phyloP scores from a whole-genome alignment of 2,113 vertebrate species.

The Oreocharis arfaki region DNA sequence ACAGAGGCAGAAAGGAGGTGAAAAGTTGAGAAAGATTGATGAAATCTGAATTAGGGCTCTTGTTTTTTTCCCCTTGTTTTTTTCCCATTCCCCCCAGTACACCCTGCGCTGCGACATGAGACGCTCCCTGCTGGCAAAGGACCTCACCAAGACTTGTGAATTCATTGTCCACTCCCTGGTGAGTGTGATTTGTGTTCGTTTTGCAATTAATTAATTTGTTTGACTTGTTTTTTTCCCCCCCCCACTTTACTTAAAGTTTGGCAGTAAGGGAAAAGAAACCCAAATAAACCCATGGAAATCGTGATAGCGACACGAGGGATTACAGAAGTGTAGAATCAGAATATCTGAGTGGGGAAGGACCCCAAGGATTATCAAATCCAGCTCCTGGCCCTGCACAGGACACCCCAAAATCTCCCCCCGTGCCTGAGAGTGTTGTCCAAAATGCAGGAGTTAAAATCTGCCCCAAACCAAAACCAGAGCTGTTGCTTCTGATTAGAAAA shows the following conservation, averaged over 20 bases:
- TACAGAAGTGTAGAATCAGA: background rate
- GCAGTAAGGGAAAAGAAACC: background rate
- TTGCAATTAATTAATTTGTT: fast-evolving
- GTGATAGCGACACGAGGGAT: fast-evolving
- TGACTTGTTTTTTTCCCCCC: fast-evolving
- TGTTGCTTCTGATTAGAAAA: background rate
- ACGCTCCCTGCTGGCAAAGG: constrained; percentile 91
- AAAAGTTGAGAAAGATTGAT: background rate
- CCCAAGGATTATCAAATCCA: background rate
- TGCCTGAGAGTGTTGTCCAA: background rate
- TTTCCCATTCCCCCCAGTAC: constrained; percentile 72
- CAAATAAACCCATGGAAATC: background rate
- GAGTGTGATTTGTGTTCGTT: constrained; percentile 14
- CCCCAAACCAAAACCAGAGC: background rate
- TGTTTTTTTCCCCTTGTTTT: background rate
- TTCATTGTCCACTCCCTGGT: constrained; percentile 93
- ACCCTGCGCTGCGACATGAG: constrained; percentile 92
- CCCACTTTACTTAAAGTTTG: background rate
- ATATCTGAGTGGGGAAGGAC: background rate
- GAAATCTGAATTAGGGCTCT: background rate
- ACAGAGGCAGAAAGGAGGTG: background rate
- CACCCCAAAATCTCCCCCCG: background rate
- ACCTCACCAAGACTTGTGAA: constrained; percentile 91
- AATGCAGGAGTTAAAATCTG: background rate
- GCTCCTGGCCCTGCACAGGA: background rate